Evolutionary conservation across 2,797 vertebrate species (phyloP), one percentile per base, ranked within the genome.

Genomic region (Halcyon chelicuti): DNA sequence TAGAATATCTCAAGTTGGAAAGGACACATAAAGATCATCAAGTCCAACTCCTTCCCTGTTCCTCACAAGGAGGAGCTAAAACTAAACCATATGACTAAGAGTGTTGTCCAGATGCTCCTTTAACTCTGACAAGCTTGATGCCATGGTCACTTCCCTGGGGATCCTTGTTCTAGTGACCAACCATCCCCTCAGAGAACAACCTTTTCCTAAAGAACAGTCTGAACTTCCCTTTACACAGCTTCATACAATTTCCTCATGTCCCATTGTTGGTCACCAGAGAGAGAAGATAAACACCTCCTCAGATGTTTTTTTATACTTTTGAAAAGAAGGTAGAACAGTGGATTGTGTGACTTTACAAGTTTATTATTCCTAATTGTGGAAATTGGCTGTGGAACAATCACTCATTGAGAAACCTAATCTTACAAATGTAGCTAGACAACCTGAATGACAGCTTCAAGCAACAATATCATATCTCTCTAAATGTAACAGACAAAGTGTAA

Each of bases 1-100:
- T 10, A 44, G 16, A 62, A 49, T 40, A 44, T 15, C 25, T 63
- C 18, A 28, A 31, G 8, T 4, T 86, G 12, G 10, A 82, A 94
- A 15, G 4, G 3, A 70, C 5, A 1, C 6, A 8, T 12, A 49
- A 12, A 14, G 29, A 55, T 37, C 17, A 58, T n/a, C 0, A 4
- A 84, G 8, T 39, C 7, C 14, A 35, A 13, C 10, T 49, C 26
- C 16, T 17, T 51, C 26, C 16, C 20, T 51, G 14, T 13, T 58
- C 12, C 22, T 66, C 4, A 1, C 31, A 74, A 12, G 10, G 55
- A 21, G 16, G 39, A 65, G 20, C 4, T 51, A 71, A 79, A 90
- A 71, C 1, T 49, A 42, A 66, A 60, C 5, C 2, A 16, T 40
- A 10, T 12, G 17, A 17, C 14, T 60, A 67, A 72, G 4, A 55